Conservation (phyloP, 2,888 invertebrate genomes). For the Troides aeacus region DNA sequence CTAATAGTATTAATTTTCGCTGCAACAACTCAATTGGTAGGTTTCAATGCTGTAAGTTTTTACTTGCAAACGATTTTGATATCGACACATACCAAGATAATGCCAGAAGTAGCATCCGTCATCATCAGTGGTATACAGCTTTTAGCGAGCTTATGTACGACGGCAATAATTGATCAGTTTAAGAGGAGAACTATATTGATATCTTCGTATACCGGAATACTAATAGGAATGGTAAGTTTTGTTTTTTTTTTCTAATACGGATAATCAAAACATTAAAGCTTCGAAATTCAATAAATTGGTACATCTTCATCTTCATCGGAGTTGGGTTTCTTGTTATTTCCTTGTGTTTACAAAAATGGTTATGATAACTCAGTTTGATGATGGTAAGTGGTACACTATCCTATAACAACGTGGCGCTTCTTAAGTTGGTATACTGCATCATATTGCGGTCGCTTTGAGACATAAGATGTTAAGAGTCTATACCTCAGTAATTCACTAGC, state of each 20-base stretch:
- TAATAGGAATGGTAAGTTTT: constrained; percentile 43
- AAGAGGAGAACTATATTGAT: constrained; percentile 45
- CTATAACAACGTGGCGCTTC: no score
- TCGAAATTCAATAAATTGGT: no score
- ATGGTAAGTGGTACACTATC: no score
- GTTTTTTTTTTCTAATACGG: background rate
- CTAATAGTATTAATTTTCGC: constrained; percentile 35
- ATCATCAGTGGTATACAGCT: constrained; percentile 52
- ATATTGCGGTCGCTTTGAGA: no score
- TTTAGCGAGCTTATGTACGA: constrained; percentile 45
- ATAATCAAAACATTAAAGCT: background rate
- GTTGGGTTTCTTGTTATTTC: no score
- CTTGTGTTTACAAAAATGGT: no score
- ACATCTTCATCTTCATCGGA: no score
- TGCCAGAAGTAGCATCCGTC: constrained; percentile 49
- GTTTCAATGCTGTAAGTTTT: constrained; percentile 49
- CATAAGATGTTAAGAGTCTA: no score
- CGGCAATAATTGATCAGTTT: constrained; percentile 45
- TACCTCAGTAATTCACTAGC: no score
- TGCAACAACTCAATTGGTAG: constrained; percentile 40
- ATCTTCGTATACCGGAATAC: constrained; percentile 36
- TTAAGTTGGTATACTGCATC: no score
- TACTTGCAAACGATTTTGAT: constrained; percentile 55
- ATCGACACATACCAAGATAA: constrained; percentile 49
- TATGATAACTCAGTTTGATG: no score